These are phyloP conservation scores for Deladenus siricidicola DNA, from an alignment of 2,888 invertebrate genomes.

Conservation along the genomic window DNA sequence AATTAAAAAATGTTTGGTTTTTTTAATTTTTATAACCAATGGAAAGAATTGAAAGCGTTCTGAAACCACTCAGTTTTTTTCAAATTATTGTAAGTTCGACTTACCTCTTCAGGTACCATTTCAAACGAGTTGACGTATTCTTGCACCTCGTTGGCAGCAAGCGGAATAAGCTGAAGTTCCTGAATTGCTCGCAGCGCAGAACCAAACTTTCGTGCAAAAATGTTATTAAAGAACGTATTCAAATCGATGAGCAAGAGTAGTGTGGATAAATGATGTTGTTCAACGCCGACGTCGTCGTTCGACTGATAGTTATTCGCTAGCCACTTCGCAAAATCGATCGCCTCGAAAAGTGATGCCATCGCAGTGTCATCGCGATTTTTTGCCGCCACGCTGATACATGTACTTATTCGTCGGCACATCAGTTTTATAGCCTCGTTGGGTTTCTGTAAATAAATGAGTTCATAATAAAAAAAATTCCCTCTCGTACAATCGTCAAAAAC, in stretches of 20 bases:
- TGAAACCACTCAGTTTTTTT: no score
- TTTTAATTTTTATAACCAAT: no score
- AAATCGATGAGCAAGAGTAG: constrained; percentile 35
- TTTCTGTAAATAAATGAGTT: constrained; percentile 10
- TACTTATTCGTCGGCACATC: constrained; percentile 18
- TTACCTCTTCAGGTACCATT: constrained; percentile 39
- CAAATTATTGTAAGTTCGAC: no score
- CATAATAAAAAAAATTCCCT: background rate
- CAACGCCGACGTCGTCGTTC: constrained; percentile 3
- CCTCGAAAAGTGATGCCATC: constrained; percentile 19
- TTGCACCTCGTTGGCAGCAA: constrained; percentile 22
- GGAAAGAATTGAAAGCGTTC: no score
- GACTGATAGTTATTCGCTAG: constrained; percentile 7
- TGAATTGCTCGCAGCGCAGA: constrained; percentile 18
- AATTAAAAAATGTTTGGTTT: no score
- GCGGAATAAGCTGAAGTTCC: constrained; percentile 19
- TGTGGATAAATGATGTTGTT: constrained; percentile 21
- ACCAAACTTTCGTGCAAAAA: background rate
- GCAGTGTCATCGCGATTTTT: constrained; percentile 20
- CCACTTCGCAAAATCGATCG: constrained; percentile 23
- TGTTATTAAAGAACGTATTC: constrained; percentile 28
- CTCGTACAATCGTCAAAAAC: background rate
- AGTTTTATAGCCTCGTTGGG: constrained; percentile 35
- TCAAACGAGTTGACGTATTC: constrained; percentile 37
- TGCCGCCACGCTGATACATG: constrained; percentile 28